These are phyloP conservation scores for Cylas formicarius DNA, from an alignment of 1,140 invertebrate genomes.

Conservation along the genomic window DNA sequence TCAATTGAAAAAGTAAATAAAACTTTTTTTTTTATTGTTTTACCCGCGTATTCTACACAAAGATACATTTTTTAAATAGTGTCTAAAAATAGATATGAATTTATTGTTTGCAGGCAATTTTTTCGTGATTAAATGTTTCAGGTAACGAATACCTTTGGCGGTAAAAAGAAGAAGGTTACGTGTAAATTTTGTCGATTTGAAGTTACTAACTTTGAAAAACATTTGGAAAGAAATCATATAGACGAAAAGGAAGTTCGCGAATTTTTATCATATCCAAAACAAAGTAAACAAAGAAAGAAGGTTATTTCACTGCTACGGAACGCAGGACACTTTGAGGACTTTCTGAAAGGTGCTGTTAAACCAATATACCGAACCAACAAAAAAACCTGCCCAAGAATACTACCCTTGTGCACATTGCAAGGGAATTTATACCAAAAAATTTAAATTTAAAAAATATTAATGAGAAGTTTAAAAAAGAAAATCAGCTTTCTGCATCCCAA, in stretches of 20 bases:
- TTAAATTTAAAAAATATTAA: too few relatives aligned
- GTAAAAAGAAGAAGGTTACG: constrained; percentile 20
- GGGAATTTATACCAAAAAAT: constrained; percentile 19
- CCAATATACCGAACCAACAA: constrained; percentile 13
- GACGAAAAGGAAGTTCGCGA: constrained; percentile 19
- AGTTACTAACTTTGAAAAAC: constrained; percentile 25
- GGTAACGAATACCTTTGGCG: too few relatives aligned
- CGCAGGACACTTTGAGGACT: constrained; percentile 15
- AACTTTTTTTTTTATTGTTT: too few relatives aligned
- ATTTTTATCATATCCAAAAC: constrained; percentile 22
- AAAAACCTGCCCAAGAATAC: constrained; percentile 17
- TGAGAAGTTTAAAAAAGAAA: background rate
- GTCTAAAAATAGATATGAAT: too few relatives aligned
- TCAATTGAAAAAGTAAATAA: too few relatives aligned
- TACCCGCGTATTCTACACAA: too few relatives aligned
- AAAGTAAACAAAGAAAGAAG: constrained; percentile 15
- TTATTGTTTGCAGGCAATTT: too few relatives aligned
- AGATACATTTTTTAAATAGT: too few relatives aligned
- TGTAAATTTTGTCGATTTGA: constrained; percentile 18
- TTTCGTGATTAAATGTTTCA: too few relatives aligned
- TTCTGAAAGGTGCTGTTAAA: constrained; percentile 10
- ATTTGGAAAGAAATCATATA: constrained; percentile 20
- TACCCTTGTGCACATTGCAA: constrained; percentile 19
- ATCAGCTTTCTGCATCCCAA: constrained; percentile 16
- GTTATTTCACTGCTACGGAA: constrained; percentile 18